Evolutionary conservation across 2,888 invertebrate species (phyloP), one percentile per base, ranked within the genome.

Genomic region (Eristalinus sepulchralis): DNA sequence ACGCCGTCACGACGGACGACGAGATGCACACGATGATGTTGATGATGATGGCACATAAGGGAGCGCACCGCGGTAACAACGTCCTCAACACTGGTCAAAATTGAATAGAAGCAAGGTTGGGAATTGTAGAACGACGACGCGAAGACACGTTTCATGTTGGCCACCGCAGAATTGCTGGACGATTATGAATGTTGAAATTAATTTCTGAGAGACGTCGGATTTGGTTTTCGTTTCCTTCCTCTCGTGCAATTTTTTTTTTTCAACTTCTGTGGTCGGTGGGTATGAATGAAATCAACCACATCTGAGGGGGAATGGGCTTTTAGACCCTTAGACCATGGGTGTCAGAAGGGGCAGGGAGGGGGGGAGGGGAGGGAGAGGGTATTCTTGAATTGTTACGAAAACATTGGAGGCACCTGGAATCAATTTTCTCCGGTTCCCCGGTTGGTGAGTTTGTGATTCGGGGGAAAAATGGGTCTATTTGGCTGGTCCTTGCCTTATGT

Each of bases 181-280:
- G 79, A 66, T 79, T 79, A 72, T 79, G 72, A 79, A 79, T 79
- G 59, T 72, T 34, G 66, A 53, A 79, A 72, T 79, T 72, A 79
- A 79, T 79, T 79, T 79, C 66, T 66, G 17, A n/a, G 27, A 64
- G 27, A 39, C 64, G 33, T 62, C 17, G 20, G 47, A 17, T 8
- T 17, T 9, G 47, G 17, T 17, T 47, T 47, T 47, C 17, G 1
- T 47, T 47, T 11, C 2, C 5, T 13, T 11, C 27, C n/a, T n/a
- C n/a, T n/a, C n/a, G n/a, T 64, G 1, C 1, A 60, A n/a, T n/a
- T n/a, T 60, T 60, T 24, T n/a, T 59, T 60, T 62, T n/a, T 9
- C n/a, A 17, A 8, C 9, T 34, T 33, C 10, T 33, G 62, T 62
- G 27, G 24, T 20, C 8, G 33, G 33, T 62, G 24, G 57, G 24